Evolutionary conservation across 2,888 invertebrate genomes (phyloP).

Genomic region (Sthenelais limicola): DNA sequence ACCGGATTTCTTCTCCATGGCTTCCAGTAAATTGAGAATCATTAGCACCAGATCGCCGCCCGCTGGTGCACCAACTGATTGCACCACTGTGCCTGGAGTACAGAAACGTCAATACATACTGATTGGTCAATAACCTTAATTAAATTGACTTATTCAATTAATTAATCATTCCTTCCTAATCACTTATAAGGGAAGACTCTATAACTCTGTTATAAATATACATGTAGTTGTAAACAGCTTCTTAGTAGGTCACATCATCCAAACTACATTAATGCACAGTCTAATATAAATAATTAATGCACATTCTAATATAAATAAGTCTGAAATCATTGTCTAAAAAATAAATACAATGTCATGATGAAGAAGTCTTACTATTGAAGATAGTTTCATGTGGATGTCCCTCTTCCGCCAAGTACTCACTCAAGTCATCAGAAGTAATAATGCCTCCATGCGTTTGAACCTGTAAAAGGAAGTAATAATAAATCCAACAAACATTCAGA

Average conservation of each 20-base stretch:
- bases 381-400: slow-evolving; percentile 55
- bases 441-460: slow-evolving; percentile 76
- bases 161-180: no score
- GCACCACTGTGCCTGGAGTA: slow-evolving; percentile 77
- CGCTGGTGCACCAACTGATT: slow-evolving; percentile 88
- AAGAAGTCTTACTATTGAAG: slow-evolving; percentile 57
- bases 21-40: slow-evolving; percentile 83
- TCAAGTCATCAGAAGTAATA: slow-evolving; percentile 84
- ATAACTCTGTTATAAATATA: no score
- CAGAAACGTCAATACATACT: neutral
- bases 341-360: no score
- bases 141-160: no score
- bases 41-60: slow-evolving; percentile 86
- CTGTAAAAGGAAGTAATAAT: slow-evolving; percentile 31
- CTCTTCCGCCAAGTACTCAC: slow-evolving; percentile 75
- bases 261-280: no score
- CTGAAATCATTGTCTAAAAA: no score
- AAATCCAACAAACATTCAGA: no score
- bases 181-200: no score
- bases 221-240: no score
- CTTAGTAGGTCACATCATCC: no score
- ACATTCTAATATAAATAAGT: no score
- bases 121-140: neutral
- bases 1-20: slow-evolving; percentile 54
- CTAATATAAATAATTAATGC: no score